Percentiles rank a stretch among this genome's conserved stretches.
These are phyloP conservation scores for Trisateles emortualis DNA, from an alignment of 2,888 invertebrate genomes.

Conservation along the genomic window DNA sequence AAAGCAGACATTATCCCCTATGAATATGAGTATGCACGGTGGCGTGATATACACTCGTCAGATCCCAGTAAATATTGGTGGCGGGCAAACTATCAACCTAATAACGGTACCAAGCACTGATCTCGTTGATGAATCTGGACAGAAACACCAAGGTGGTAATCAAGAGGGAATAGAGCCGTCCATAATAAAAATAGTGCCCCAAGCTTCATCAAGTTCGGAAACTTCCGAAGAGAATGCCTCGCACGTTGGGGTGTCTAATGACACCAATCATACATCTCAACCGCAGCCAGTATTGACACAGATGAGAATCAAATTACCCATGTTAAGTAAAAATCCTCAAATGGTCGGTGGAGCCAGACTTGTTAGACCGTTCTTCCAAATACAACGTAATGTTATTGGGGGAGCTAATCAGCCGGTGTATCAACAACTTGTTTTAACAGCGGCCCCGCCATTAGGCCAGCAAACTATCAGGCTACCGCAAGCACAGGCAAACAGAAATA, in stretches of 20 bases:
- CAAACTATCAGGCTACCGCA: constrained; percentile 77
- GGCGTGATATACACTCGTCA: constrained; percentile 91
- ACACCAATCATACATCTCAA: constrained; percentile 63
- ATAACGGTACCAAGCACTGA: constrained; percentile 85
- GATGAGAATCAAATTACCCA: constrained; percentile 84
- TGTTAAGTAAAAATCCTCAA: constrained; percentile 84
- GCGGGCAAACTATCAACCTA: constrained; percentile 87
- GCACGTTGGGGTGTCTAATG: constrained; percentile 58
- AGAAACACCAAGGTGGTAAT: constrained; percentile 70
- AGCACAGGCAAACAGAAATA: constrained; percentile 59
- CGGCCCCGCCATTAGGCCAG: constrained; percentile 79
- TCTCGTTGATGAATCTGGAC: constrained; percentile 71
- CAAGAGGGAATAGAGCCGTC: constrained; percentile 75
- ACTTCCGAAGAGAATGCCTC: constrained; percentile 65
- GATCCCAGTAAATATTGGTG: constrained; percentile 88
- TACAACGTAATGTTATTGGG: constrained; percentile 88
- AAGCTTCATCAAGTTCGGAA: constrained; percentile 58
- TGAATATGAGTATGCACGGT: constrained; percentile 88
- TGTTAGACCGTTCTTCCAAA: constrained; percentile 86
- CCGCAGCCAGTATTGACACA: constrained; percentile 81
- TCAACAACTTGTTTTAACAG: constrained; percentile 81
- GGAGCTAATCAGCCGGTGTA: constrained; percentile 85
- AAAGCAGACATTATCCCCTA: constrained; percentile 83
- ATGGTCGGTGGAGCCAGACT: constrained; percentile 87
- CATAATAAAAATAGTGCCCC: constrained; percentile 81